Percentiles rank a stretch among this genome's conserved stretches.
Evolutionary conservation across 30 jellyfish, hydroid and myxozoan species (phyloP).

Genomic region (Chrysaora quinquecirrha): DNA sequence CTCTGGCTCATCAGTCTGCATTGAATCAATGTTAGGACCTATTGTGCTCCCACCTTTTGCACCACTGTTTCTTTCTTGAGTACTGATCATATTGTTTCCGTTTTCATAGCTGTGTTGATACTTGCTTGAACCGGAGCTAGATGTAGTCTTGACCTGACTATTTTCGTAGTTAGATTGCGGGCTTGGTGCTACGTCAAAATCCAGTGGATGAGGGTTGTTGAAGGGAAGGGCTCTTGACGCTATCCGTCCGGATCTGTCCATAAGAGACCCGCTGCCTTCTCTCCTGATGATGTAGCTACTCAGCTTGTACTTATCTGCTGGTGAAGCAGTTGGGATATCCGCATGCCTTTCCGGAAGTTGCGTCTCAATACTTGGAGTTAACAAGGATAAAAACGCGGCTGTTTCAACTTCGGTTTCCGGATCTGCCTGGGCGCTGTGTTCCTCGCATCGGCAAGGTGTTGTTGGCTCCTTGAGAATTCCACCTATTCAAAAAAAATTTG

Average conservation of each 20-base stretch:
- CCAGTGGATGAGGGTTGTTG: conserved; percentile 67
- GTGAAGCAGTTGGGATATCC: conserved; percentile 65
- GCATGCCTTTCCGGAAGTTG: conserved; percentile 54
- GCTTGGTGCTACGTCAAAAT: conserved; percentile 35
- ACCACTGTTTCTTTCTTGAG: conserved; percentile 33
- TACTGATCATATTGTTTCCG: conserved; percentile 19
- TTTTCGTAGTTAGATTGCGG: not conserved
- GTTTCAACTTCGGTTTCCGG: conserved; percentile 85
- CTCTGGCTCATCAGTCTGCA: conserved; percentile 69
- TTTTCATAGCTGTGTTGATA: conserved; percentile 42
- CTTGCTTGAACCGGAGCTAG: conserved; percentile 16
- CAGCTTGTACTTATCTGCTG: conserved; percentile 59
- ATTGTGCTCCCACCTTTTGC: conserved; percentile 13
- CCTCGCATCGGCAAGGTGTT: conserved; percentile 92
- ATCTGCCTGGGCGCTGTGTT: conserved; percentile 41
- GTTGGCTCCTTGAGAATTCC: conserved; percentile 90
- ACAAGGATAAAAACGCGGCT: conserved; percentile 78
- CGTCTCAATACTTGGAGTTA: conserved; percentile 55
- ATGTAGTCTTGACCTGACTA: not conserved
- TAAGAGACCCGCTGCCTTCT: conserved; percentile 38
- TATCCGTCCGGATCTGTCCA: conserved; percentile 13
- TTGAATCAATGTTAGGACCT: conserved; percentile 39
- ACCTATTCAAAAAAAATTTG: conserved; percentile 63
- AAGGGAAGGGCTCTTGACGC: not conserved
- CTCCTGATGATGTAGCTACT: conserved; percentile 40